Percentiles rank a stretch among this genome's conserved stretches.
These are phyloP conservation scores for Ptychobarbus kaznakovi DNA, from an alignment of 2,797 vertebrate species.

Conservation along the genomic window DNA sequence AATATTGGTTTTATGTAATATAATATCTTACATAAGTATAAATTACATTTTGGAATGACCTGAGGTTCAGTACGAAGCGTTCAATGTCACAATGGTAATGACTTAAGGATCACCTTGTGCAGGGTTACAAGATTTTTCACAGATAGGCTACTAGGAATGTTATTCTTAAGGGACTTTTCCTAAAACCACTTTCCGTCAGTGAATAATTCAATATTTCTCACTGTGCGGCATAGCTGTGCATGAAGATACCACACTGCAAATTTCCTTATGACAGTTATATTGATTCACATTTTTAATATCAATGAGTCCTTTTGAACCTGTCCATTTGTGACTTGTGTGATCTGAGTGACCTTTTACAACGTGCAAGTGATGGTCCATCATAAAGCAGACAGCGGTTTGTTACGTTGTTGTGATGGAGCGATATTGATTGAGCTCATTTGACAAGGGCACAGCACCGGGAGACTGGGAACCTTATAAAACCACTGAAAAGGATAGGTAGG, in stretches of 20 bases:
- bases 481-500: conserved; percentile 22
- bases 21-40: too few relatives aligned
- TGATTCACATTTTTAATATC: conserved; percentile 36
- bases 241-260: not conserved
- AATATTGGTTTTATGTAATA: too few relatives aligned
- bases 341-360: conserved; percentile 77
- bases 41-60: not conserved
- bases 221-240: not conserved
- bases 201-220: not conserved
- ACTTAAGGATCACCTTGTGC: not conserved
- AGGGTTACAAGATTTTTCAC: not conserved
- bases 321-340: conserved; percentile 64
- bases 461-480: conserved; percentile 28
- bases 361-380: conserved; percentile 71
- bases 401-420: conserved; percentile 49
- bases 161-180: not conserved
- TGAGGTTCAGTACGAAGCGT: not conserved
- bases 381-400: conserved; percentile 75
- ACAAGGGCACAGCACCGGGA: conserved; percentile 68
- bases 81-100: not conserved
- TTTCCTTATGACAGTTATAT: conserved; percentile 24
- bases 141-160: not conserved
- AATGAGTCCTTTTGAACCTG: conserved; percentile 1
- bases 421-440: conserved; percentile 70
- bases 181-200: not conserved